Evolutionary conservation across 2,888 invertebrate genomes (phyloP).

Genomic region (Andrena hattorfiana): DNA sequence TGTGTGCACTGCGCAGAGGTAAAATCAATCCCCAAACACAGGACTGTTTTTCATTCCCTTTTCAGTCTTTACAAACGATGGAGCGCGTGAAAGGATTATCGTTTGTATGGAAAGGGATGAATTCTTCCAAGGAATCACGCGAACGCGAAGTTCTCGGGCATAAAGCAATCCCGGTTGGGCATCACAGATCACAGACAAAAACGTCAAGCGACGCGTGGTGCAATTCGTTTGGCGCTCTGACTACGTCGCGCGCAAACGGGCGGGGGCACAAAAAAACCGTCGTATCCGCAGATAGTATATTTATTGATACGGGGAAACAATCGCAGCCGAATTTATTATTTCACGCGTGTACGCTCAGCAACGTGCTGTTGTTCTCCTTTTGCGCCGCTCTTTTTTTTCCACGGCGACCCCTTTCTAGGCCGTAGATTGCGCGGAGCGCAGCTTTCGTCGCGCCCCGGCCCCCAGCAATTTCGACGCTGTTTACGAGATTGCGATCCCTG

Average conservation of each 20-base stretch:
- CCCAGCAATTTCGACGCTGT: constrained; percentile 1
- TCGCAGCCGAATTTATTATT: constrained; percentile 74
- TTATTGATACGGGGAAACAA: constrained; percentile 77
- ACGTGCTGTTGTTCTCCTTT: constrained; percentile 48
- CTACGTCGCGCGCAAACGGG: constrained; percentile 53
- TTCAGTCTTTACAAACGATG: too few species aligned
- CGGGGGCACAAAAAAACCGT: constrained; percentile 48
- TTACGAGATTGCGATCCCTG: constrained; percentile 18
- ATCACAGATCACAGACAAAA: constrained; percentile 53
- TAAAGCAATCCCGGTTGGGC: constrained; percentile 56
- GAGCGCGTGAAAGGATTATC: neutral
- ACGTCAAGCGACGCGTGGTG: constrained; percentile 58
- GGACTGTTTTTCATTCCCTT: too few species aligned
- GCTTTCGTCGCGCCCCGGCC: neutral
- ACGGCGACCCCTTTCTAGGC: constrained; percentile 7
- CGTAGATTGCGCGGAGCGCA: constrained; percentile 4
- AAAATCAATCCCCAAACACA: too few species aligned
- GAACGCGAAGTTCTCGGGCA: constrained; percentile 38
- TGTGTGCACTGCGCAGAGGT: too few species aligned
- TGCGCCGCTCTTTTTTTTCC: constrained; percentile 8
- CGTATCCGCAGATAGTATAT: constrained; percentile 71
- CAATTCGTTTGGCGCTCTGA: constrained; percentile 68
- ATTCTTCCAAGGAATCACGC: constrained; percentile 53
- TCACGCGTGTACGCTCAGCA: constrained; percentile 55
- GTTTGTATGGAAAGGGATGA: neutral